These are phyloP conservation scores for Mythimna pallens DNA, from an alignment of 2,888 invertebrate species.

Conservation along the genomic window DNA sequence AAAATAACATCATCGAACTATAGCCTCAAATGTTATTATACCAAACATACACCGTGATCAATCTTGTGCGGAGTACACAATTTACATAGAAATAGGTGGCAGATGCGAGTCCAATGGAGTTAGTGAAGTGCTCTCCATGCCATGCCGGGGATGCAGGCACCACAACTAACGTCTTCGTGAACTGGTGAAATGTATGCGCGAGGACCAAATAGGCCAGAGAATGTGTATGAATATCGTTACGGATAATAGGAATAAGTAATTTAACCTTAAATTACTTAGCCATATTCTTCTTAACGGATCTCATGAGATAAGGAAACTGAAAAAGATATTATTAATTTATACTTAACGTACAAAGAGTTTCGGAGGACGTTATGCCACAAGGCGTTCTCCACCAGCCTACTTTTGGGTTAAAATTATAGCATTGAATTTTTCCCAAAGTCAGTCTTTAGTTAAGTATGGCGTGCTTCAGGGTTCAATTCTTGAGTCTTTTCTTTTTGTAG, in stretches of 20 bases:
- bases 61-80: conserved; percentile 43
- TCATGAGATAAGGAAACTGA: no score
- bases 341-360: no score
- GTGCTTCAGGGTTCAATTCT: no score
- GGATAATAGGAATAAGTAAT: background rate
- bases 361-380: no score
- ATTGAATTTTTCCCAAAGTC: no score
- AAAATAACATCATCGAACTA: conserved; percentile 17
- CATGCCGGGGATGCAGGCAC: background rate
- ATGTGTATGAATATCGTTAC: conserved; percentile 14
- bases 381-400: no score
- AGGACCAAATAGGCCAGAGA: conserved; percentile 12
- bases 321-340: no score
- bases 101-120: conserved; percentile 54
- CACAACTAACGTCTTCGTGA: conserved; percentile 18
- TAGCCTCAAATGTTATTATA: conserved; percentile 3
- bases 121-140: conserved; percentile 52
- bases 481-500: no score
- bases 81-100: conserved; percentile 66
- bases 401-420: no score
- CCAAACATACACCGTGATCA: conserved; percentile 49
- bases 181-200: conserved; percentile 11
- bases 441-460: no score
- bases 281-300: no score
- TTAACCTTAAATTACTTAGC: no score